Conservation (phyloP, 2,797 vertebrate species). For the Neostethus bicornis region DNA sequence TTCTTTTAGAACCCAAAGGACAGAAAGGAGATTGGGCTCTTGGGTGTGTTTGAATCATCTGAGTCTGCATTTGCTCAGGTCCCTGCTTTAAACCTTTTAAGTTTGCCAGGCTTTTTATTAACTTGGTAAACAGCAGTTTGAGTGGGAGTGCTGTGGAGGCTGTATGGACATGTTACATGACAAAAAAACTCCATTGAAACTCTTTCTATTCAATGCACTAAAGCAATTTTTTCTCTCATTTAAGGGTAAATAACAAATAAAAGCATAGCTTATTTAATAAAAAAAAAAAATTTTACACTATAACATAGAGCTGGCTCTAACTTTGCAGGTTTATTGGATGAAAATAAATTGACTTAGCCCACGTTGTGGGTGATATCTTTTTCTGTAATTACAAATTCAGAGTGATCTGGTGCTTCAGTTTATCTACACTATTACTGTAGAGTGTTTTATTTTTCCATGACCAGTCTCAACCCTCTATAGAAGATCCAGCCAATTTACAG, state of each 20-base stretch:
- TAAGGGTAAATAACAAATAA: conserved; percentile 36
- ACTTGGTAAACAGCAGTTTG: conserved; percentile 34
- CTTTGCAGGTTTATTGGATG: no score
- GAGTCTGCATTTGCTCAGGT: conserved; percentile 41
- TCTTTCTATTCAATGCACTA: conserved; percentile 28
- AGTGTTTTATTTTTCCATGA: conserved; percentile 1
- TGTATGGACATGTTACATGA: conserved; percentile 18
- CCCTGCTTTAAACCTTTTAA: conserved; percentile 42
- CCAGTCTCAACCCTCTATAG: conserved; percentile 1
- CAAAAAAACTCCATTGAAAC: conserved; percentile 37
- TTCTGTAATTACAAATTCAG: conserved; percentile 37
- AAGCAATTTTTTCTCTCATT: conserved; percentile 31
- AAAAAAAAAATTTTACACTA: conserved; percentile 10
- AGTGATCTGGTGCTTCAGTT: conserved; percentile 2
- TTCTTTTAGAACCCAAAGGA: conserved; percentile 20
- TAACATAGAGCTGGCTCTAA: conserved; percentile 18
- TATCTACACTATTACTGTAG: not conserved
- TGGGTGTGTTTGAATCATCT: conserved; percentile 19
- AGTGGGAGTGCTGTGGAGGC: conserved; percentile 29
- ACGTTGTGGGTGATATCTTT: conserved; percentile 28
- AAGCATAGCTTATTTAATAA: conserved; percentile 36
- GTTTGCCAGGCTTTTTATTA: conserved; percentile 47
- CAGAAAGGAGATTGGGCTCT: conserved; percentile 1
- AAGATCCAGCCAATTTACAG: not conserved
- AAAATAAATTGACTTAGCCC: conserved; percentile 9